Percentiles rank a stretch among this genome's conserved stretches.
These are phyloP conservation scores for Beris morrisii DNA, from an alignment of 2,888 invertebrate species.

Conservation along the genomic window DNA sequence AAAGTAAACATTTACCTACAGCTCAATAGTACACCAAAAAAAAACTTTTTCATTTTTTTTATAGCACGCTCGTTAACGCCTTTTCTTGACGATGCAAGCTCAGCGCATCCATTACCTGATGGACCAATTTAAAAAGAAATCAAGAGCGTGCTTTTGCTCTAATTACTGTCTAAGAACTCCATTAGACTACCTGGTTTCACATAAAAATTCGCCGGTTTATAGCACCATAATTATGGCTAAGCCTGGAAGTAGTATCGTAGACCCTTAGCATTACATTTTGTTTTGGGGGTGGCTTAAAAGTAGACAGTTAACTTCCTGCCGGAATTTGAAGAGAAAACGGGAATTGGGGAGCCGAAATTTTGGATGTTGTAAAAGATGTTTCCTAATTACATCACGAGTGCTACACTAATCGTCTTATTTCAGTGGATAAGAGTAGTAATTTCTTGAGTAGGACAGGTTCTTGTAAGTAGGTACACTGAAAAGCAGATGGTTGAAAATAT, in stretches of 20 bases:
- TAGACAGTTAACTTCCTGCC: background rate
- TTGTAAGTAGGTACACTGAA: background rate
- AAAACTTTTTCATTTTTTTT: constrained; percentile 4
- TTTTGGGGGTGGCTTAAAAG: constrained; percentile 3
- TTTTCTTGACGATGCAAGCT: constrained; percentile 1
- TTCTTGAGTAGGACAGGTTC: background rate
- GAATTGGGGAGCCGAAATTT: background rate
- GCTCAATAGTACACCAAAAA: background rate
- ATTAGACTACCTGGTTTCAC: constrained; percentile 26
- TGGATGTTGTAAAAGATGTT: constrained; percentile 28
- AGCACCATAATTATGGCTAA: background rate
- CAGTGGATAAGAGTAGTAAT: constrained; percentile 5
- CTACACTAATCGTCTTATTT: constrained; percentile 29
- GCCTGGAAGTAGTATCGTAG: background rate
- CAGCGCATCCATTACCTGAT: constrained; percentile 11
- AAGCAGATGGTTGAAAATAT: constrained; percentile 13
- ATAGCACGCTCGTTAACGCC: constrained; percentile 23
- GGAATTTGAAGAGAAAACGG: background rate
- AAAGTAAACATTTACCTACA: constrained; percentile 7
- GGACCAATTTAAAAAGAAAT: constrained; percentile 20
- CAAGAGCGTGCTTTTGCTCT: constrained; percentile 23
- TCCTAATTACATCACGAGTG: constrained; percentile 28
- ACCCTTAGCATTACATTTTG: background rate
- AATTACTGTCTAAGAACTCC: constrained; percentile 29
- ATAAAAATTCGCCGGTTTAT: constrained; percentile 22